Evolutionary conservation across 2,888 invertebrate genomes (phyloP).

Genomic region (Polydrusus tereticollis): DNA sequence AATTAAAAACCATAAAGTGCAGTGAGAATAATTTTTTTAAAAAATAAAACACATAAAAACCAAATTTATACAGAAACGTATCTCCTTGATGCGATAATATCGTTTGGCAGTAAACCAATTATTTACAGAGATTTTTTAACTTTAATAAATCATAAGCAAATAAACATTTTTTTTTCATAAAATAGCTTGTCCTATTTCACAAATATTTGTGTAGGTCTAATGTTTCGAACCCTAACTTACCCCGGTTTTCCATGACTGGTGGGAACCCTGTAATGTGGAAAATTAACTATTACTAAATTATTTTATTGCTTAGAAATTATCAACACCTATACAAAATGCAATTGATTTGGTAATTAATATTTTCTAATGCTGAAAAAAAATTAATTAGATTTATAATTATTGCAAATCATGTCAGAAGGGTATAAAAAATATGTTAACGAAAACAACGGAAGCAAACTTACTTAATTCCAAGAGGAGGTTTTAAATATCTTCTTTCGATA

Average conservation of each 20-base stretch:
- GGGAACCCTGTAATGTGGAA: constrained; percentile 19
- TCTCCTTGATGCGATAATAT: too few relatives aligned
- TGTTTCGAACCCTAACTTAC: neutral
- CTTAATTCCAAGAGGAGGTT: constrained; percentile 87
- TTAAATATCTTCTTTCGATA: constrained; percentile 92
- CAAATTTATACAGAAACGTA: too few relatives aligned
- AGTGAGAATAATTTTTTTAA: too few relatives aligned
- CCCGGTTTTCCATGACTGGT: constrained; percentile 15
- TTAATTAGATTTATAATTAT: too few relatives aligned
- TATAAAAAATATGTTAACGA: neutral
- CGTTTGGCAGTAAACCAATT: too few relatives aligned
- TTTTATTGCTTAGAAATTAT: neutral
- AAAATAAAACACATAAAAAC: too few relatives aligned
- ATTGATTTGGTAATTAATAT: neutral
- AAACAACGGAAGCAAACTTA: constrained; percentile 57
- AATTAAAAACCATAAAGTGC: too few relatives aligned
- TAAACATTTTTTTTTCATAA: too few relatives aligned
- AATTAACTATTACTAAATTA: constrained; percentile 10
- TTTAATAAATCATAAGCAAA: too few relatives aligned
- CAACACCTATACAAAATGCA: neutral
- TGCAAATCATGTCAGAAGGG: too few relatives aligned
- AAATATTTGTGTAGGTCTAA: neutral
- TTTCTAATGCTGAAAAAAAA: neutral
- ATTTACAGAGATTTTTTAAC: too few relatives aligned
- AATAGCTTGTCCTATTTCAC: too few relatives aligned